A percentile compares a stretch with the other conserved stretches of the same genome.
Conservation (phyloP, 2,113 vertebrate genomes). For the Oncorhynchus nerka region DNA sequence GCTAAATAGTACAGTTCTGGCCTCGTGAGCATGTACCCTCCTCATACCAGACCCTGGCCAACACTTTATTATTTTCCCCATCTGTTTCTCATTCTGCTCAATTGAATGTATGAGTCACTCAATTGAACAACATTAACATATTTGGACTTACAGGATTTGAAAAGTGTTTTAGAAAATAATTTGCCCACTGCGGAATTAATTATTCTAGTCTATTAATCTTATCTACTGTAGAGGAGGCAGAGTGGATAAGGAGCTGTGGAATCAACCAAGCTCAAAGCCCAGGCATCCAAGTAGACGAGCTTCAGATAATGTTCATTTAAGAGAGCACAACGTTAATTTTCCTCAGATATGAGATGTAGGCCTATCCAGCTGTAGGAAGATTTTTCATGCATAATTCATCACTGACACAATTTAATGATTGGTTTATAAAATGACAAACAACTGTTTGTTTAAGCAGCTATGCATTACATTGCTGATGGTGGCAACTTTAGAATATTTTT, state of each 20-base stretch:
- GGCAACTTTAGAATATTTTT: background rate
- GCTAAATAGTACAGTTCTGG: background rate
- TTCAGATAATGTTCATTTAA: slow-evolving; percentile 58
- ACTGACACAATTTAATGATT: slow-evolving; percentile 52
- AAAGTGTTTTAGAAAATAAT: slow-evolving; percentile 14
- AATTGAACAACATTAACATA: slow-evolving; percentile 28
- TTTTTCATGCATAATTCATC: slow-evolving; percentile 53
- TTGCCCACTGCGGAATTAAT: slow-evolving; percentile 39
- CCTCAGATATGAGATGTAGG: background rate
- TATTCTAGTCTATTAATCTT: slow-evolving; percentile 43
- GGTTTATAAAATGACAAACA: slow-evolving; percentile 52
- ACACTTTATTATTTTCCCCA: background rate
- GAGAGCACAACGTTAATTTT: slow-evolving; percentile 30
- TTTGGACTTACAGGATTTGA: slow-evolving; percentile 22
- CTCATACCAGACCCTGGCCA: slow-evolving; percentile 5
- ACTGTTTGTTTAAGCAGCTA: slow-evolving; percentile 5
- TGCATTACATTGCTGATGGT: too few species aligned
- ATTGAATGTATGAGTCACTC: slow-evolving; percentile 20
- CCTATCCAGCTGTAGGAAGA: background rate
- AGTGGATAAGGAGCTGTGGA: slow-evolving; percentile 27
- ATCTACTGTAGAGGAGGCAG: slow-evolving; percentile 40
- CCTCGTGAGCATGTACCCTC: background rate
- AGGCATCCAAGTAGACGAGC: slow-evolving; percentile 40
- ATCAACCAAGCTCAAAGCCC: slow-evolving; percentile 39
- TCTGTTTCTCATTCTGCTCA: slow-evolving; percentile 13